Conservation (phyloP, 2,888 invertebrate species). For the Stenodera caucasica region DNA sequence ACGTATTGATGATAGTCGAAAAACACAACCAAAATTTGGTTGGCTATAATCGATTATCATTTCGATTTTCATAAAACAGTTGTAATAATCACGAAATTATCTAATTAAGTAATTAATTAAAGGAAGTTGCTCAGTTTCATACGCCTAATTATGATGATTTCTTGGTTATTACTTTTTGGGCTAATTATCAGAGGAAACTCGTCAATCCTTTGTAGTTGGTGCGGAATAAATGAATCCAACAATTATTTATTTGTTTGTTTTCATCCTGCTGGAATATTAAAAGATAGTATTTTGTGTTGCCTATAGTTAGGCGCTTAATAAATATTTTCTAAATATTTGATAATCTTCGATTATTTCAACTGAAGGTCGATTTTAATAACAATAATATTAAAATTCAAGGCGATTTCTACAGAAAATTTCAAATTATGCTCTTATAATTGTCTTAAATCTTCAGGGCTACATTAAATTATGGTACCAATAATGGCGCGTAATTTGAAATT, state of each 20-base stretch:
- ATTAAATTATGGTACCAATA: no score
- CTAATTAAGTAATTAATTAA: neutral
- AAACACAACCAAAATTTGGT: conserved; percentile 62
- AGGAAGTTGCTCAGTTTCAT: conserved; percentile 2
- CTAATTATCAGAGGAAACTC: neutral
- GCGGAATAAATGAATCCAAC: neutral
- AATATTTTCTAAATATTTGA: neutral
- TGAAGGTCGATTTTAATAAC: no score
- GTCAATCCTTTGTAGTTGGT: neutral
- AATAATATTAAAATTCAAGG: no score
- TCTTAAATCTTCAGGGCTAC: no score
- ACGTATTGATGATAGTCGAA: conserved; percentile 61
- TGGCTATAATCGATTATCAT: conserved; percentile 58
- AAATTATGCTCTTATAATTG: no score
- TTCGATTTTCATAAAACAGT: neutral
- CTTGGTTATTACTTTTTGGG: neutral
- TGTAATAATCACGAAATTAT: neutral
- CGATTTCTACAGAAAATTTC: no score
- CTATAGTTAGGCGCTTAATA: neutral
- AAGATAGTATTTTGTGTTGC: neutral
- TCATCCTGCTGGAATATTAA: neutral
- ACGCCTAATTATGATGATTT: neutral
- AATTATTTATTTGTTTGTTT: no score
- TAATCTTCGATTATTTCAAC: neutral
- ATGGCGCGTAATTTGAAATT: no score